phyloP scores from a whole-genome alignment of 2,888 invertebrate species.

The Ormyrus nitidulus region DNA sequence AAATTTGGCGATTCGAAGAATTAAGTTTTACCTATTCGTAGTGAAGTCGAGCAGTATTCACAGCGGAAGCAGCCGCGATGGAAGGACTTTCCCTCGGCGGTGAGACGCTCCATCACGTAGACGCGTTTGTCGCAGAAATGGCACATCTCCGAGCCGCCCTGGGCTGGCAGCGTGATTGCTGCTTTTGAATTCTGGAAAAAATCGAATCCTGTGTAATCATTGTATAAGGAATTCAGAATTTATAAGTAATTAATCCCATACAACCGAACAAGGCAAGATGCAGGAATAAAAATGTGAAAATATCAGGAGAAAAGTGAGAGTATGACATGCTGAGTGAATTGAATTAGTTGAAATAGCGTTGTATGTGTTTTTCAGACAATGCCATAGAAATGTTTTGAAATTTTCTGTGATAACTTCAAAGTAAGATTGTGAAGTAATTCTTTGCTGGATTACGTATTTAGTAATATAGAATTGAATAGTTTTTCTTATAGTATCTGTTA shows the following conservation, averaged over 20 bases:
- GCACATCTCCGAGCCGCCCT: conserved; percentile 85
- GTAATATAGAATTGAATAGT: too few relatives aligned
- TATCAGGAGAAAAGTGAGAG: not conserved
- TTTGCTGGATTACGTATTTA: too few relatives aligned
- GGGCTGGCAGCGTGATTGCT: conserved; percentile 79
- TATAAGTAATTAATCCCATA: conserved; percentile 34
- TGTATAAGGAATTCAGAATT: not conserved
- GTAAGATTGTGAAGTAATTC: too few relatives aligned
- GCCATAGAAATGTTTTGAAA: too few relatives aligned
- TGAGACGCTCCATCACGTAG: conserved; percentile 94
- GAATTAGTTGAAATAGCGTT: not conserved
- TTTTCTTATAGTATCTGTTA: too few relatives aligned
- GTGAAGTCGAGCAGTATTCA: conserved; percentile 91
- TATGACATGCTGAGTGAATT: conserved; percentile 1
- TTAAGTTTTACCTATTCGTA: conserved; percentile 82
- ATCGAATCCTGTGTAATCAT: not conserved
- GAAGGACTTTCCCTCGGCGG: conserved; percentile 92
- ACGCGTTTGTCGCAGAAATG: conserved; percentile 94
- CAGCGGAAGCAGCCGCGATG: conserved; percentile 96
- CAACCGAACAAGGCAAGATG: conserved; percentile 36
- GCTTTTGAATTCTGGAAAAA: conserved; percentile 78
- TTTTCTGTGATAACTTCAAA: too few relatives aligned
- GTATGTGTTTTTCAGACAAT: too few relatives aligned
- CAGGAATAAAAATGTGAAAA: not conserved
- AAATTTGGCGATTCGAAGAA: not conserved